A percentile compares a stretch with the other conserved stretches of the same genome.
Conservation (phyloP, 1,140 invertebrate genomes). For the Ceratina australensis region DNA sequence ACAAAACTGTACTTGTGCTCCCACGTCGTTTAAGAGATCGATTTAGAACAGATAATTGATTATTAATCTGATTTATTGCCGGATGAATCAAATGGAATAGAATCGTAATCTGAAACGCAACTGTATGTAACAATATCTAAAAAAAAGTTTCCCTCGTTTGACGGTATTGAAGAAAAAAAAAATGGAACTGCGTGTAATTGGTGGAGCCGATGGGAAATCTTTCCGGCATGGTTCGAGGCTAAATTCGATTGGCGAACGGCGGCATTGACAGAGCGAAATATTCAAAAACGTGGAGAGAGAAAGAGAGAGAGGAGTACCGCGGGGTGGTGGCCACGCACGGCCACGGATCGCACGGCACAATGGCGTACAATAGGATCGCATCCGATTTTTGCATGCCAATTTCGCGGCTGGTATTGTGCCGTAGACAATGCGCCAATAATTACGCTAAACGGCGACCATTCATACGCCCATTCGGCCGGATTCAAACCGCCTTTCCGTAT, state of each 20-base stretch:
- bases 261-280: constrained; percentile 64
- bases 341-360: constrained; percentile 75
- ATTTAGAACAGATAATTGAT: no score
- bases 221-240: constrained; percentile 21
- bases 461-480: constrained; percentile 77
- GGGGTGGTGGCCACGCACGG: constrained; percentile 43
- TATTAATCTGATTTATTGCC: no score
- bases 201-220: constrained; percentile 18
- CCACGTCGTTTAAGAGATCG: no score
- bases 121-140: neutral
- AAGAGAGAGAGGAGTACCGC: constrained; percentile 27
- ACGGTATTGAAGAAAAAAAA: neutral
- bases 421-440: constrained; percentile 79
- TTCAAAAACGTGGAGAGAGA: constrained; percentile 66
- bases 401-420: constrained; percentile 76
- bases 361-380: constrained; percentile 77
- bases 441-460: constrained; percentile 78
- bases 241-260: constrained; percentile 56
- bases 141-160: neutral
- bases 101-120: neutral
- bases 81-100: no score
- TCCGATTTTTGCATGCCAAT: constrained; percentile 80
- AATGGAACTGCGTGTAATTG: constrained; percentile 14
- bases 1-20: no score
- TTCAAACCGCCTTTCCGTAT: constrained; percentile 78